These are phyloP conservation scores for Drosophila elegans DNA, from an alignment of 1,140 invertebrate species.

Conservation along the genomic window DNA sequence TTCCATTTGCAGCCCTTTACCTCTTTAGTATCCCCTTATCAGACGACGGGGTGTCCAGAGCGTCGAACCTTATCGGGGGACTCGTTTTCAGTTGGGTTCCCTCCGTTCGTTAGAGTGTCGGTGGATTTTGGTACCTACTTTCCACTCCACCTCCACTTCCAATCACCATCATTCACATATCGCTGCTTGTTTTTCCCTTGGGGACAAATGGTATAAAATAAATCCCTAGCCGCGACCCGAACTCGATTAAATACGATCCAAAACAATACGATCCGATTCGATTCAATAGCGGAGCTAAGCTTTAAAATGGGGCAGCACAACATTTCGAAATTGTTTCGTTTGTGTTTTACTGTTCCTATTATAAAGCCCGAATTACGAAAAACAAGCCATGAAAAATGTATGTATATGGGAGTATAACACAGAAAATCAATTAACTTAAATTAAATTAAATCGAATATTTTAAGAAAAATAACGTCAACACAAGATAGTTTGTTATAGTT, in stretches of 20 bases:
- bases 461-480: too few species aligned
- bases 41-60: conserved; percentile 23
- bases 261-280: conserved; percentile 1
- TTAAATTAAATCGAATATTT: too few species aligned
- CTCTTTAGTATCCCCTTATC: conserved; percentile 35
- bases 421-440: background rate
- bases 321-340: conserved; percentile 21
- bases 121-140: conserved; percentile 2
- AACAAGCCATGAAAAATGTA: background rate
- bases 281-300: conserved; percentile 4
- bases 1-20: conserved; percentile 8
- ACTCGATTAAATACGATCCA: conserved; percentile 14
- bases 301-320: background rate
- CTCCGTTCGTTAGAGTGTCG: background rate
- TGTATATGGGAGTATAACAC: background rate
- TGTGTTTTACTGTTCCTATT: conserved; percentile 6
- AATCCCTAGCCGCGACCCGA: conserved; percentile 1
- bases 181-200: background rate
- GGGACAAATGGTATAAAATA: conserved; percentile 9
- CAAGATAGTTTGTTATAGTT: too few species aligned
- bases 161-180: background rate
- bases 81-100: conserved; percentile 9
- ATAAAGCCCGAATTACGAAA: conserved; percentile 2
- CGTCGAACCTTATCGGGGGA: conserved; percentile 45
- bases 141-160: background rate